Evolutionary conservation across 2,113 vertebrate genomes (phyloP).

Genomic region (Macquaria ambigua): DNA sequence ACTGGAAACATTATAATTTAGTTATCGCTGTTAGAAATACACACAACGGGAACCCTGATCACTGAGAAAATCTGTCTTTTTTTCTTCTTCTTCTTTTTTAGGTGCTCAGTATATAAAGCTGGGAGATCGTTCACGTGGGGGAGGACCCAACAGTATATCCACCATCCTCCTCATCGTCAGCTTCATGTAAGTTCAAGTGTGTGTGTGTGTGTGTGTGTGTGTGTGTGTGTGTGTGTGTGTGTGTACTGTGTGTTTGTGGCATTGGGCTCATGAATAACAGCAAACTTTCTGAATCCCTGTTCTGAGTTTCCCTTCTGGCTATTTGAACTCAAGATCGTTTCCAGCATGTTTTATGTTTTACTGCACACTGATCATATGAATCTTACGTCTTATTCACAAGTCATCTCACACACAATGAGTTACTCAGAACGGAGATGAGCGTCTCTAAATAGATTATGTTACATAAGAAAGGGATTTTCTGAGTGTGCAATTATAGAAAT

Average conservation of each 20-base stretch:
- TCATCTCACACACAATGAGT: neutral
- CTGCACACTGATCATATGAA: neutral
- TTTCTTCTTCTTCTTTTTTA: constrained; percentile 44
- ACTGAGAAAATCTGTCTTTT: neutral
- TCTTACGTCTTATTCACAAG: neutral
- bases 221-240: no score
- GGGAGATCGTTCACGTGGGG: constrained; percentile 72
- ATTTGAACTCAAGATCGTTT: neutral
- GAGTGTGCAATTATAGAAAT: neutral
- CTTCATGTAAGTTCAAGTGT: constrained; percentile 87
- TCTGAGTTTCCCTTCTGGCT: neutral
- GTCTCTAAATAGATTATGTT: constrained; percentile 1
- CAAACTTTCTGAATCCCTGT: neutral
- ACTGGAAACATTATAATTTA: neutral
- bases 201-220: no score
- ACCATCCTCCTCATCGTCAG: constrained; percentile 91
- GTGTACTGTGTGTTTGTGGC: neutral
- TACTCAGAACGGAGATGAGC: neutral
- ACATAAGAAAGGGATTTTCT: neutral
- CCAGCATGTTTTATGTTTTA: constrained; percentile 1
- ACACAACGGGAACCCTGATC: neutral
- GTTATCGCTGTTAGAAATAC: neutral
- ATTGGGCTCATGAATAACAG: neutral
- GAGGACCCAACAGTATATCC: constrained; percentile 82
- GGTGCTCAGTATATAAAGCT: constrained; percentile 78